Evolutionary conservation across 2,888 invertebrate genomes (phyloP).

Genomic region (Autographa gamma): DNA sequence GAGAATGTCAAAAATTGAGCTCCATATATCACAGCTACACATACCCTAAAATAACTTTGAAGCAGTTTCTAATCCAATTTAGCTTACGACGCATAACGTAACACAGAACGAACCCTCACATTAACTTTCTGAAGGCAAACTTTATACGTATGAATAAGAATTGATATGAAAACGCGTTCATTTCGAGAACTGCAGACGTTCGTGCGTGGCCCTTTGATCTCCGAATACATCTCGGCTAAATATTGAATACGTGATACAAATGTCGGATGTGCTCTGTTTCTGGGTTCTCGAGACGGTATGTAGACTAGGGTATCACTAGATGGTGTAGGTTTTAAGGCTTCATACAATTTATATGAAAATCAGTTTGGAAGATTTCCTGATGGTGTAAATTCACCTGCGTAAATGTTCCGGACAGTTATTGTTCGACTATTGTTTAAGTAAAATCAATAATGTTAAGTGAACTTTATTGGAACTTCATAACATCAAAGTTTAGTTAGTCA

Average conservation of each 20-base stretch:
- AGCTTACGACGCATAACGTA: not conserved
- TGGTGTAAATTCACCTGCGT: not conserved
- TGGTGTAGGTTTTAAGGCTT: not conserved
- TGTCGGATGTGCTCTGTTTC: constrained; percentile 22
- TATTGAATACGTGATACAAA: constrained; percentile 67
- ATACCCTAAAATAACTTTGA: not conserved
- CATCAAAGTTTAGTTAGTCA: no score
- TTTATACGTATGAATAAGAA: constrained; percentile 63
- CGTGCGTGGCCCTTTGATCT: constrained; percentile 63
- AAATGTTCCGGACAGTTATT: no score
- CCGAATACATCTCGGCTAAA: constrained; percentile 64
- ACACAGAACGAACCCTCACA: constrained; percentile 14
- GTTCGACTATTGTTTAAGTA: no score
- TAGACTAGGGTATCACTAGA: not conserved
- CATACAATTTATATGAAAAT: not conserved
- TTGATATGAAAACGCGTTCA: constrained; percentile 61
- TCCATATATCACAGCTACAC: not conserved
- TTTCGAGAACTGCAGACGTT: constrained; percentile 57
- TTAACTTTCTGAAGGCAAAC: constrained; percentile 40
- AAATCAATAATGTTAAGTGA: no score
- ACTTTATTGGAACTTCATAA: no score
- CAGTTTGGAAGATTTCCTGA: not conserved
- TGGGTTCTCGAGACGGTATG: constrained; percentile 7
- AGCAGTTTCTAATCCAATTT: not conserved
- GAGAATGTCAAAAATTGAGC: no score